Conservation (phyloP, 2,888 invertebrate genomes). For the Diogma glabrata region DNA sequence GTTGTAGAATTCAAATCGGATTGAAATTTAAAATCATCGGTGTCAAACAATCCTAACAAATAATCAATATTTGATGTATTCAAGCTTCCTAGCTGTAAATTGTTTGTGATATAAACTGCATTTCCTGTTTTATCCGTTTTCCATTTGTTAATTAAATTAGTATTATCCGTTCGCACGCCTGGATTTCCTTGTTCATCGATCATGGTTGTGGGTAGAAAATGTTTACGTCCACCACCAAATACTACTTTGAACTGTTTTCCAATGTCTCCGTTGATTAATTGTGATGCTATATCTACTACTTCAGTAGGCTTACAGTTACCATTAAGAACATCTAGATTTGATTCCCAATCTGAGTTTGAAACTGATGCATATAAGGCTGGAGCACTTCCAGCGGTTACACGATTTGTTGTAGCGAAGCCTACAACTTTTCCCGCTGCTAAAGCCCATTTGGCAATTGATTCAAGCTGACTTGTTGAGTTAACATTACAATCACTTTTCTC, state of each 20-base stretch:
- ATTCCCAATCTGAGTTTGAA: conserved; percentile 43
- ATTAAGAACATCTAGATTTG: conserved; percentile 34
- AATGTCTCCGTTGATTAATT: conserved; percentile 39
- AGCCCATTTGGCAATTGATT: conserved; percentile 45
- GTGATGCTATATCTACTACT: conserved; percentile 44
- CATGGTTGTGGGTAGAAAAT: conserved; percentile 38
- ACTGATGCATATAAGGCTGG: conserved; percentile 44
- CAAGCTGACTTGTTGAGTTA: conserved; percentile 36
- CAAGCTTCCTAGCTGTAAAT: conserved; percentile 3
- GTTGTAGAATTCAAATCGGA: conserved; percentile 37
- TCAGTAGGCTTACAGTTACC: conserved; percentile 28
- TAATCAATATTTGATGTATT: not conserved
- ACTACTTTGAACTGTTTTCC: conserved; percentile 40
- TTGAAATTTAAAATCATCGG: conserved; percentile 52
- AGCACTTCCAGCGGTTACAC: conserved; percentile 42
- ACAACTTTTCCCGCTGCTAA: conserved; percentile 38
- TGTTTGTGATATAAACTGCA: not conserved
- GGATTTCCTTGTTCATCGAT: conserved; percentile 37
- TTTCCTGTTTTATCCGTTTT: conserved; percentile 18
- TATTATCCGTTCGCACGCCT: conserved; percentile 41
- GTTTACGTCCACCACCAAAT: conserved; percentile 45
- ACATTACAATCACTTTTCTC: conserved; percentile 40
- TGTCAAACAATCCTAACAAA: conserved; percentile 45
- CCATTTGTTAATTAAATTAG: conserved; percentile 52
- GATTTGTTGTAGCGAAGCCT: conserved; percentile 43